A percentile compares a stretch with the other conserved stretches of the same genome.
phyloP scores from a whole-genome alignment of 2,888 invertebrate genomes.

The Dynastes tityus region DNA sequence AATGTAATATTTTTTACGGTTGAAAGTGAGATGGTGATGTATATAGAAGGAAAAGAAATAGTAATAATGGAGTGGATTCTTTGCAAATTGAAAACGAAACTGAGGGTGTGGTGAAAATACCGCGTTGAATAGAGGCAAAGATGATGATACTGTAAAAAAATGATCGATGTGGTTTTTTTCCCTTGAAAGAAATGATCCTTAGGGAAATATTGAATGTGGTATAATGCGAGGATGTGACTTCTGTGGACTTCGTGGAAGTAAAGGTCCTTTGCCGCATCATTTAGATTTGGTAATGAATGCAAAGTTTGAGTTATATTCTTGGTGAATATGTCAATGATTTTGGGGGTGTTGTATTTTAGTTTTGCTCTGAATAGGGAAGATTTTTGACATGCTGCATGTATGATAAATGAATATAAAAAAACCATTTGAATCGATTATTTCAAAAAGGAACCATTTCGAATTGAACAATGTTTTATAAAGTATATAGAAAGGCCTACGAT shows the following conservation, averaged over 20 bases:
- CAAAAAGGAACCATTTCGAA: too few relatives aligned
- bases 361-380: too few relatives aligned
- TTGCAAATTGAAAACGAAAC: constrained; percentile 40
- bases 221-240: constrained; percentile 7
- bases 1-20: constrained; percentile 11
- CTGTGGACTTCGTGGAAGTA: constrained; percentile 13
- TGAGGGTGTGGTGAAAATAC: constrained; percentile 27
- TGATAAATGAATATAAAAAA: too few relatives aligned
- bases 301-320: constrained; percentile 8
- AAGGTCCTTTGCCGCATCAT: background rate
- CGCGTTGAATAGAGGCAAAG: constrained; percentile 21
- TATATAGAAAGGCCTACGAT: too few relatives aligned
- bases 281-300: background rate
- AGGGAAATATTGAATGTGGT: background rate
- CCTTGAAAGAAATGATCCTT: constrained; percentile 8
- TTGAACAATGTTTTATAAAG: too few relatives aligned
- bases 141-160: constrained; percentile 50
- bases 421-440: too few relatives aligned
- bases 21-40: background rate
- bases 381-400: too few relatives aligned
- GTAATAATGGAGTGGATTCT: constrained; percentile 40
- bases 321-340: background rate
- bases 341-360: background rate
- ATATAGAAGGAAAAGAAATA: constrained; percentile 2
- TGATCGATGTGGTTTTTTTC: constrained; percentile 49